Evolutionary conservation across 2,113 vertebrate genomes (phyloP).

Genomic region (Callipepla squamata): DNA sequence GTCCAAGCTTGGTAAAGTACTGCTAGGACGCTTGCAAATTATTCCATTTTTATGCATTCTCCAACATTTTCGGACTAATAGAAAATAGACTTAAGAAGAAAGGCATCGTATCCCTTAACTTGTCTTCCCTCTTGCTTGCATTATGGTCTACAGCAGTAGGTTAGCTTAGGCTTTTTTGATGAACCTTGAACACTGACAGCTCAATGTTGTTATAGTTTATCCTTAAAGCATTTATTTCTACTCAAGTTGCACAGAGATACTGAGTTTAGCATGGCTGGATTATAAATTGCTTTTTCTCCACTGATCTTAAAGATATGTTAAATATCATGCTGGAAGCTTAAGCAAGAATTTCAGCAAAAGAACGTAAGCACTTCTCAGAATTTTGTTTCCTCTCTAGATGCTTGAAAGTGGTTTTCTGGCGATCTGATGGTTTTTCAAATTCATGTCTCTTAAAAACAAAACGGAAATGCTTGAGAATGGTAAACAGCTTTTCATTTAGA

Average conservation of each 20-base stretch:
- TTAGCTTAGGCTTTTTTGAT: neutral
- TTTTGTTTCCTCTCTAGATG: neutral
- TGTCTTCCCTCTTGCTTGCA: neutral
- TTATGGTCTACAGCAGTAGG: neutral
- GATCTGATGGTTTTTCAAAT: neutral
- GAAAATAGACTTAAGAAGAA: neutral
- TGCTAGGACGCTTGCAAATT: neutral
- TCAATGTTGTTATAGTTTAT: neutral
- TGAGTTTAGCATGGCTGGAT: neutral
- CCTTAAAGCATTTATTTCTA: neutral
- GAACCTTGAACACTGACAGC: neutral
- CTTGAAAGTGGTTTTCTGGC: neutral
- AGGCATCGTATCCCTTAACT: neutral
- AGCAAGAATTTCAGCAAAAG: neutral
- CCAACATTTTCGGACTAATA: neutral
- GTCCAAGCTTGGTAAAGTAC: neutral
- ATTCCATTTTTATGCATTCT: neutral
- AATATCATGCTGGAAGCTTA: neutral
- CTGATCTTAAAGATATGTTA: neutral
- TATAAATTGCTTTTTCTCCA: neutral
- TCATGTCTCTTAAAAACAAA: neutral
- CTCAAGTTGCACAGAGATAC: neutral
- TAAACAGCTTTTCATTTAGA: neutral
- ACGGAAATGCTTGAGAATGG: neutral
- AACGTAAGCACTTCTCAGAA: neutral